Base-by-base conservation (phyloP, 2,113 vertebrate genomes). In the Merops nubicus region DNA sequence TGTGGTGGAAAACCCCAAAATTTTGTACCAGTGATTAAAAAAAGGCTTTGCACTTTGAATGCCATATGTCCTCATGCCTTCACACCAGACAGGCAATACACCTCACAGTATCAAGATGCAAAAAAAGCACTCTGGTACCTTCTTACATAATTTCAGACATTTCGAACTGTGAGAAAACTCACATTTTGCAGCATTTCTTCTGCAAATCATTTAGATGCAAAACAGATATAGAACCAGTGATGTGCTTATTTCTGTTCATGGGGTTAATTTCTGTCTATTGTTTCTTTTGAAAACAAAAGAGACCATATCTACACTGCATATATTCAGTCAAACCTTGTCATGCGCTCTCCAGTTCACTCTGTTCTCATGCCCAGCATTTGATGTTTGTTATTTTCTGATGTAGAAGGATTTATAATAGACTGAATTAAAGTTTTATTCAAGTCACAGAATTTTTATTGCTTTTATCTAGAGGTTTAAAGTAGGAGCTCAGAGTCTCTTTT, bases 401-500 rank as follows among this genome's bases (percentile, higher is more conserved):
- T 83, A 96, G 63, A 38, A 95, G 31, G 50, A 91, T 95, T 95
- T 94, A 78, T 94, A 95, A 96, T 22, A 91, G 81, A 45, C 47
- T 42, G 51, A 56, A 84, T 59, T 28, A 79, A 91, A 18, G 34
- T 95, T 87, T 68, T 77, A 90, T 96, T 89, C 87, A 97, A 76
- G 64, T 33, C 34, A 22, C 18, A 91, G 53, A 60, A 84, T 87
- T 91, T 93, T 96, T 95, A 93, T 53, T 93, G 38, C 53, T 97
- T 97, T 98, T 91, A 94, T 96, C 76, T 94, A 92, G 45, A 91
- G 36, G 22, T 85, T 91, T 94, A 88, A 23, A 78, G 56, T 81
- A 91, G 96, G 83, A 94, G 15, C 57, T 91, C 68, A 65, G 43
- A 48, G 3, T 89, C 56, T 93, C 86, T 96, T 92, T 96, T 95